phyloP scores from a whole-genome alignment of 1,140 invertebrate genomes.

The Matsumurasca onukii region DNA sequence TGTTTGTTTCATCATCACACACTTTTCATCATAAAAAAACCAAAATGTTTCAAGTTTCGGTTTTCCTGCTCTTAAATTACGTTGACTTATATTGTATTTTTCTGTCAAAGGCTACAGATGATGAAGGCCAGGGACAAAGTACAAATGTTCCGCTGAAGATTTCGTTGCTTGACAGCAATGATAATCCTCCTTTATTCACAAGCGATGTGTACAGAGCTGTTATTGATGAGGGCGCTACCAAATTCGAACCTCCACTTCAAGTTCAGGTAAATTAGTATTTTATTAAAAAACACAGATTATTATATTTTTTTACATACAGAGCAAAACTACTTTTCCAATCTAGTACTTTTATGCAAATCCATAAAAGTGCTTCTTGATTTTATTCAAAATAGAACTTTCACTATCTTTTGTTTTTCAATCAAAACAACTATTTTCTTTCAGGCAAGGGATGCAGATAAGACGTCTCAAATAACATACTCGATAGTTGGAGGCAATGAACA shows the following conservation, averaged over 20 bases:
- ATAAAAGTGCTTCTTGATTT: too few relatives aligned
- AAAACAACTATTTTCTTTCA: constrained; percentile 52
- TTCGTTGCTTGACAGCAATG: constrained; percentile 78
- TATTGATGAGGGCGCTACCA: constrained; percentile 79
- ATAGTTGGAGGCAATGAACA: constrained; percentile 64
- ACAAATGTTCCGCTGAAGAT: constrained; percentile 78
- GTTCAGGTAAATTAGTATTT: constrained; percentile 40
- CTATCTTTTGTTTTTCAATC: too few relatives aligned
- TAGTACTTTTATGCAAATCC: too few relatives aligned
- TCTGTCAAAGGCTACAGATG: constrained; percentile 86
- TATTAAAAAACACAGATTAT: not conserved
- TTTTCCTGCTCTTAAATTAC: too few relatives aligned
- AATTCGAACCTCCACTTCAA: constrained; percentile 68
- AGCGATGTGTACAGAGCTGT: constrained; percentile 71
- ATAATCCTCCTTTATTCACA: constrained; percentile 78
- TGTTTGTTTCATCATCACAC: too few relatives aligned
- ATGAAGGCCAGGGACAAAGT: constrained; percentile 73
- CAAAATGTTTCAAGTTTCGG: too few relatives aligned
- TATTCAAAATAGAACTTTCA: too few relatives aligned
- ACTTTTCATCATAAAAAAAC: too few relatives aligned
- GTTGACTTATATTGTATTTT: too few relatives aligned
- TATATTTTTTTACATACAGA: not conserved
- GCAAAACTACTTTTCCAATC: too few relatives aligned
- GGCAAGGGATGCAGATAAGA: constrained; percentile 77
- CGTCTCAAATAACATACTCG: constrained; percentile 76